These are phyloP conservation scores for Melitaea cinxia DNA, from an alignment of 1,140 invertebrate species.

Conservation along the genomic window DNA sequence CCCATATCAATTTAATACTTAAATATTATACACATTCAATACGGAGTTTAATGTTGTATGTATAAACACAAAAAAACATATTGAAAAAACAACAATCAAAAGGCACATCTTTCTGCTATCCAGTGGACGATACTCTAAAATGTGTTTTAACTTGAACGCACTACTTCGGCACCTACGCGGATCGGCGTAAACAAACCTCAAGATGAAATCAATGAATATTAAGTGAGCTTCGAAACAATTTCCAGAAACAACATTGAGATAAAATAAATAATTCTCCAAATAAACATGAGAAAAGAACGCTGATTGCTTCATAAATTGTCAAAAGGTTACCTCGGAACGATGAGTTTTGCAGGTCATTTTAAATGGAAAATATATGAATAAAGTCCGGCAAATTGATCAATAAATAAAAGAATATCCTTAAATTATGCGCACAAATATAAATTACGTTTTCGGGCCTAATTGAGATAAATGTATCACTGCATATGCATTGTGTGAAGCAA, in stretches of 20 bases:
- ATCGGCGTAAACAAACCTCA: constrained; percentile 73
- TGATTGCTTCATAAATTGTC: constrained; percentile 77
- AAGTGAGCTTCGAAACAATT: constrained; percentile 68
- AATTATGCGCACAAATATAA: constrained; percentile 45
- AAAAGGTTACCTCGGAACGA: constrained; percentile 56
- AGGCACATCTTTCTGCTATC: neutral
- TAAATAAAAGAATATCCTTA: constrained; percentile 60
- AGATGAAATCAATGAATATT: constrained; percentile 77
- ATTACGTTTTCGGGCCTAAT: constrained; percentile 56
- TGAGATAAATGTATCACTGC: constrained; percentile 52
- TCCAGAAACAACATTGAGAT: constrained; percentile 55
- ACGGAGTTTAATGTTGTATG: no score
- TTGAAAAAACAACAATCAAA: neutral
- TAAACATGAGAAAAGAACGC: constrained; percentile 60
- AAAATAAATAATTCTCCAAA: constrained; percentile 66
- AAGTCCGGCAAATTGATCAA: constrained; percentile 59
- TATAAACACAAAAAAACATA: neutral
- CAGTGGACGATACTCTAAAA: constrained; percentile 31
- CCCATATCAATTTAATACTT: no score
- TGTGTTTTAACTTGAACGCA: constrained; percentile 60
- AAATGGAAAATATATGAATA: constrained; percentile 59
- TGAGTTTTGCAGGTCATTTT: constrained; percentile 55
- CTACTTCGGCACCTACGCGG: constrained; percentile 60
- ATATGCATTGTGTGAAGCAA: constrained; percentile 28
- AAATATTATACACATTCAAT: no score